Evolutionary conservation across 2,888 invertebrate species (phyloP), one percentile per base, ranked within the genome.

Genomic region (Sturmia bella): DNA sequence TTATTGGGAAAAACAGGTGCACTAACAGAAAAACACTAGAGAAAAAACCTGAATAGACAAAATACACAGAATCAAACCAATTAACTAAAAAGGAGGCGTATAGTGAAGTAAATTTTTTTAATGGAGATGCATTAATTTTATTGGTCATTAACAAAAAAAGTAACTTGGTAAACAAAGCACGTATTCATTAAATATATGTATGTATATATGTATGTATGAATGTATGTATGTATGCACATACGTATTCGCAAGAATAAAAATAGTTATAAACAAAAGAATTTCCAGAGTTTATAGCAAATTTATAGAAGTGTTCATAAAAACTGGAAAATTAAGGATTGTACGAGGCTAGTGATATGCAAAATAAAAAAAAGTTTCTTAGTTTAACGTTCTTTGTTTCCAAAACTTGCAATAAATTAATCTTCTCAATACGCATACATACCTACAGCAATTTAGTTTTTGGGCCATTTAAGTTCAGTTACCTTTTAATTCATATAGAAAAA

Each of bases 391-490:
- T 82, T 82, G 82, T 82, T 75, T 70, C 59, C 13, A 37, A 69
- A 48, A 27, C 27, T 66, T 68, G 37, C 45, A 63, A 24, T 45
- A 70, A 45, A 32, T 76, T 66, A 48, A 27, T 64, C 63, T 21
- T 63, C 57, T 21, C 39, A 4, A 52, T n/a, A 70, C 48, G 21
- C 69, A 52, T 61, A 41, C 43, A 61, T n/a, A 41, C 43, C 52
- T n/a, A 61, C n/a, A 3, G 7, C 43, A 7, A 59, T 69, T 69
- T 21, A 50, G 17, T 74, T 78, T 82, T 78, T 78, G 78, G 78
- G 82, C 78, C 70, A 78, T 70, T 66, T 61, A 70, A 78, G 82
- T 78, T 82, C 78, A 78, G 32, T 82, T 82, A 82, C 82, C 74
- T 82, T 82, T 68, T 66, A 68, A 69, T 63, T 59, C 39, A 24